These are phyloP conservation scores for Eristalis tenax DNA, from an alignment of 2,888 invertebrate species.

Conservation along the genomic window DNA sequence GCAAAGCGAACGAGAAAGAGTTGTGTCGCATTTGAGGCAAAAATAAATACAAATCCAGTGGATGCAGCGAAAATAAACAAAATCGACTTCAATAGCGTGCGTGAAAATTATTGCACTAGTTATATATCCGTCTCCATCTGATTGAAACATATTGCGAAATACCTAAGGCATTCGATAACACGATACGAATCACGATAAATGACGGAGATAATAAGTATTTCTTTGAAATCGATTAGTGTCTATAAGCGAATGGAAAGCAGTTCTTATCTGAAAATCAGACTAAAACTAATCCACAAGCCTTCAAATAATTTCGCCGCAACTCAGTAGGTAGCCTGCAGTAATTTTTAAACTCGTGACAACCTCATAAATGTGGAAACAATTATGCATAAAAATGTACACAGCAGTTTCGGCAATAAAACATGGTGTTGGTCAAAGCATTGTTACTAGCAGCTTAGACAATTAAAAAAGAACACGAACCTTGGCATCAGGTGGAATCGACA, in stretches of 20 bases:
- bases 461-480: conserved; percentile 79
- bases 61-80: background rate
- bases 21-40: background rate
- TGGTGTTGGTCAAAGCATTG: background rate
- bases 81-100: background rate
- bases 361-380: background rate
- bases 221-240: background rate
- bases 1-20: background rate
- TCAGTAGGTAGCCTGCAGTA: background rate
- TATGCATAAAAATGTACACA: background rate
- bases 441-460: background rate
- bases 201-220: background rate
- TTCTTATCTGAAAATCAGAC: background rate
- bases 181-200: background rate
- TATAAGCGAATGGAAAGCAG: background rate
- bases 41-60: background rate
- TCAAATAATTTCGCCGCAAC: background rate
- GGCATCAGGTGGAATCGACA: conserved; percentile 84
- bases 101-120: background rate
- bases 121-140: background rate
- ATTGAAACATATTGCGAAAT: background rate
- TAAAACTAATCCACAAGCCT: background rate
- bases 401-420: background rate
- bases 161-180: background rate
- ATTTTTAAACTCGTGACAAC: background rate